Percentiles rank a stretch among this genome's conserved stretches.
phyloP scores from a whole-genome alignment of 2,797 vertebrate species.

The Toxotes lorentzi region DNA sequence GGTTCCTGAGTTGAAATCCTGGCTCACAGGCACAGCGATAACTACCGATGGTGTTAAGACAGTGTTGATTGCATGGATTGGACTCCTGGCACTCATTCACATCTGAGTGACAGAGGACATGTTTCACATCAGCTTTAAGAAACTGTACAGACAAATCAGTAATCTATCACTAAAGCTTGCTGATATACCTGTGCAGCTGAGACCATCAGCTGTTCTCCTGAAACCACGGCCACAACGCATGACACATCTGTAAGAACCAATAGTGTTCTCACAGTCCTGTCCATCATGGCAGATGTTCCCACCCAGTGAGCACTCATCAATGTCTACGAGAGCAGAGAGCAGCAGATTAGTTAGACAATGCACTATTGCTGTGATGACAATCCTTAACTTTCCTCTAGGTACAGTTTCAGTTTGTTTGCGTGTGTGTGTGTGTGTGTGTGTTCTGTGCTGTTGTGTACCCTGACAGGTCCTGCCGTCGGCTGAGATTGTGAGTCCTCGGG shows the following conservation, averaged over 20 bases:
- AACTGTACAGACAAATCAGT: neutral
- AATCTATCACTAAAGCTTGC: neutral
- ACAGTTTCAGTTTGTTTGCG: neutral
- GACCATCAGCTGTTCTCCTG: slow-evolving; percentile 88
- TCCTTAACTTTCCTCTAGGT: neutral
- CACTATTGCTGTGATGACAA: neutral
- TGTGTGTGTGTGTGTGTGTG: neutral
- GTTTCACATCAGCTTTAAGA: neutral
- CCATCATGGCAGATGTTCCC: slow-evolving; percentile 86
- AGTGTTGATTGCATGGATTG: slow-evolving; percentile 92
- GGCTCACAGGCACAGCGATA: slow-evolving; percentile 96
- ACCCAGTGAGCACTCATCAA: slow-evolving; percentile 92
- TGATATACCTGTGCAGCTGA: slow-evolving; percentile 90
- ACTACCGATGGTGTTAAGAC: slow-evolving; percentile 94
- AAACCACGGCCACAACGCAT: slow-evolving; percentile 91
- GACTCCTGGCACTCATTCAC: slow-evolving; percentile 96
- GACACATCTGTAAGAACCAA: slow-evolving; percentile 92
- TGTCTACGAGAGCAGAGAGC: slow-evolving; percentile 81
- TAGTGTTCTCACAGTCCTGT: slow-evolving; percentile 93
- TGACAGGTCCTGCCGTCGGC: slow-evolving; percentile 94
- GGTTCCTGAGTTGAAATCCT: slow-evolving; percentile 93
- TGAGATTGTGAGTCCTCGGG: slow-evolving; percentile 92
- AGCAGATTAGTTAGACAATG: neutral
- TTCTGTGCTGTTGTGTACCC: slow-evolving; percentile 80
- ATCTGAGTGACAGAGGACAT: slow-evolving; percentile 81